A percentile compares a stretch with the other conserved stretches of the same genome.
Conservation (phyloP, 2,113 vertebrate species). For the Athene cunicularia region DNA sequence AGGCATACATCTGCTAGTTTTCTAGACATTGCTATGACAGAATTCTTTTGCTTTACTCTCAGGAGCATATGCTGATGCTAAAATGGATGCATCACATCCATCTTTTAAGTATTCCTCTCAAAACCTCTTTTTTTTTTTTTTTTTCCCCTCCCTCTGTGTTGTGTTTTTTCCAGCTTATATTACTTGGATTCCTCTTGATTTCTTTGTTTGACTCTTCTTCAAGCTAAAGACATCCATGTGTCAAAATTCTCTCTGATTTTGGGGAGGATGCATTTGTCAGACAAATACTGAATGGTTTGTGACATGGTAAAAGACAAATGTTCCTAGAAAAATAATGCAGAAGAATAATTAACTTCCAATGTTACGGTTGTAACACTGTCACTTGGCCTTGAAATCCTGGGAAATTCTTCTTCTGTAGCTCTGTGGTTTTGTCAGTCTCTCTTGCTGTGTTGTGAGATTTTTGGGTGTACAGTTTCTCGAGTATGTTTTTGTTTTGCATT, state of each 20-base stretch:
- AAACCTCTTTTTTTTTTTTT: background rate
- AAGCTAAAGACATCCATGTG: background rate
- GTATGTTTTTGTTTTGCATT: background rate
- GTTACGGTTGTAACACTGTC: background rate
- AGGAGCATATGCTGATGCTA: background rate
- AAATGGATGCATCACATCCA: background rate
- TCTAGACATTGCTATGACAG: background rate
- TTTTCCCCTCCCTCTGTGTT: background rate
- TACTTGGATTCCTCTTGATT: background rate
- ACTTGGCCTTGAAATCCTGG: background rate
- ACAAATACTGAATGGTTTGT: background rate
- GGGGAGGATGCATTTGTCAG: background rate
- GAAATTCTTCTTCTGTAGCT: background rate
- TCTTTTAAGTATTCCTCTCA: background rate
- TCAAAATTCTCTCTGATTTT: background rate
- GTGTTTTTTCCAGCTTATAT: background rate
- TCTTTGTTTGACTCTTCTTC: background rate
- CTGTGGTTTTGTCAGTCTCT: background rate
- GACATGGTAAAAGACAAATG: background rate
- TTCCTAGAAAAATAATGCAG: background rate
- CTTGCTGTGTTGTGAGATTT: background rate
- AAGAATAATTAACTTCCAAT: background rate
- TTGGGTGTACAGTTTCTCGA: accelerated
- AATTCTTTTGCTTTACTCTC: background rate
- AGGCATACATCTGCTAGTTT: background rate